Evolutionary conservation across 2,888 invertebrate genomes (phyloP).

Genomic region (Hypercompe scribonia): DNA sequence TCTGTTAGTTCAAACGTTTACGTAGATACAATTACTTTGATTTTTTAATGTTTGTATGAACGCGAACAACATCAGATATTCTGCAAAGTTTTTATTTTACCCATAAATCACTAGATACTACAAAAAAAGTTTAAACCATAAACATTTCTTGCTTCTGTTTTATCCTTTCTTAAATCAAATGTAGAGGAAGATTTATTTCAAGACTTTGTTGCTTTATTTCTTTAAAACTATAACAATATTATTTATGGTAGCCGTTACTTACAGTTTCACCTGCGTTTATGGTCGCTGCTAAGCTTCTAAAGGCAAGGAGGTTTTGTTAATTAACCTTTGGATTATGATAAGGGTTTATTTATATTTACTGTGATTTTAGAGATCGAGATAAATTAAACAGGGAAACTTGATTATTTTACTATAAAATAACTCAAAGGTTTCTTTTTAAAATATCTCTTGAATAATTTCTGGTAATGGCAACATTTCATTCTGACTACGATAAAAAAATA

Average conservation of each 20-base stretch:
- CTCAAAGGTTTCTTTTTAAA: neutral
- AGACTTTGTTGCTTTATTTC: neutral
- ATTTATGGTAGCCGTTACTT: neutral
- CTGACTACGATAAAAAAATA: neutral
- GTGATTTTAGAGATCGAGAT: too few relatives aligned
- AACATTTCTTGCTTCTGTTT: neutral
- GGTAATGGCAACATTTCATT: neutral
- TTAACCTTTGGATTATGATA: neutral
- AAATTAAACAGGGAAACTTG: too few relatives aligned
- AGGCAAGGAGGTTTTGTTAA: neutral
- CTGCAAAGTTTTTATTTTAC: neutral
- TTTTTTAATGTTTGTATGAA: neutral
- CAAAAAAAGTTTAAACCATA: neutral
- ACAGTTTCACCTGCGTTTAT: neutral
- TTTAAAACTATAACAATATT: neutral
- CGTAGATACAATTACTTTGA: neutral
- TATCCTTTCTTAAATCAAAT: constrained; percentile 5
- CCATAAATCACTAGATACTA: constrained; percentile 3
- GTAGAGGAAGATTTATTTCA: neutral
- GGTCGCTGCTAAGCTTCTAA: neutral
- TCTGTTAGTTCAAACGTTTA: neutral
- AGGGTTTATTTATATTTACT: too few relatives aligned
- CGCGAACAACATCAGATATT: neutral
- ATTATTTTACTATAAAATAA: neutral
- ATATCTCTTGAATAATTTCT: neutral